Percentiles rank a stretch among this genome's conserved stretches.
phyloP scores from a whole-genome alignment of 1,140 invertebrate genomes.

The Metaphire vulgaris region DNA sequence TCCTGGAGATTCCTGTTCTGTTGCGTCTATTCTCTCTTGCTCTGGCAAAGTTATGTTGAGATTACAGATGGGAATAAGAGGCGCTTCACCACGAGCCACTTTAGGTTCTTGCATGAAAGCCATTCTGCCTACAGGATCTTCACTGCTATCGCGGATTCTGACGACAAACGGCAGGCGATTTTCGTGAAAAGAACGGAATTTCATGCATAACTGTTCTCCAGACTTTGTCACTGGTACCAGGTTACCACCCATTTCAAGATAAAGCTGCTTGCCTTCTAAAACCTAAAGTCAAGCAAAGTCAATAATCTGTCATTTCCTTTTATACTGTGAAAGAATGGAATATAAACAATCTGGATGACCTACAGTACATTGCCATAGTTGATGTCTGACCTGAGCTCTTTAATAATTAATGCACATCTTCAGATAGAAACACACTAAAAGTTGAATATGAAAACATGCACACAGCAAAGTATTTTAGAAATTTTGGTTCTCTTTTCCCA shows the following conservation, averaged over 20 bases:
- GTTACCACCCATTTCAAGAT: constrained; percentile 97
- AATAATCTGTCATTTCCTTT: too few relatives aligned
- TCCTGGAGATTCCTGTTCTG: not conserved
- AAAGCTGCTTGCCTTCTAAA: constrained; percentile 87
- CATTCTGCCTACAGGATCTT: constrained; percentile 85
- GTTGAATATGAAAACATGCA: too few relatives aligned
- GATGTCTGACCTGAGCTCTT: too few relatives aligned
- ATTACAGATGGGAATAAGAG: constrained; percentile 91
- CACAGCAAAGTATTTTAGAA: too few relatives aligned
- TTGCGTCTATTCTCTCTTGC: not conserved
- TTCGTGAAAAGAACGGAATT: constrained; percentile 93
- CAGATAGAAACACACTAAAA: too few relatives aligned
- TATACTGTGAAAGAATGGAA: too few relatives aligned
- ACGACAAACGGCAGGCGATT: constrained; percentile 91
- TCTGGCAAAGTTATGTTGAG: constrained; percentile 85
- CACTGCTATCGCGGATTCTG: constrained; percentile 82
- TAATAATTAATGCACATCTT: too few relatives aligned
- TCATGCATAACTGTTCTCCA: constrained; percentile 87
- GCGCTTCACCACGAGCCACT: constrained; percentile 72
- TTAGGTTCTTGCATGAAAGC: constrained; percentile 96
- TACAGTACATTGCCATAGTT: too few relatives aligned
- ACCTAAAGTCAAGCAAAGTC: too few relatives aligned
- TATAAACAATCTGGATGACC: too few relatives aligned
- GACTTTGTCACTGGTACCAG: constrained; percentile 96
- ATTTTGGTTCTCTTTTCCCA: too few relatives aligned